phyloP scores from a whole-genome alignment of 2,797 vertebrate genomes.

The Gymnothorax reevesii region DNA sequence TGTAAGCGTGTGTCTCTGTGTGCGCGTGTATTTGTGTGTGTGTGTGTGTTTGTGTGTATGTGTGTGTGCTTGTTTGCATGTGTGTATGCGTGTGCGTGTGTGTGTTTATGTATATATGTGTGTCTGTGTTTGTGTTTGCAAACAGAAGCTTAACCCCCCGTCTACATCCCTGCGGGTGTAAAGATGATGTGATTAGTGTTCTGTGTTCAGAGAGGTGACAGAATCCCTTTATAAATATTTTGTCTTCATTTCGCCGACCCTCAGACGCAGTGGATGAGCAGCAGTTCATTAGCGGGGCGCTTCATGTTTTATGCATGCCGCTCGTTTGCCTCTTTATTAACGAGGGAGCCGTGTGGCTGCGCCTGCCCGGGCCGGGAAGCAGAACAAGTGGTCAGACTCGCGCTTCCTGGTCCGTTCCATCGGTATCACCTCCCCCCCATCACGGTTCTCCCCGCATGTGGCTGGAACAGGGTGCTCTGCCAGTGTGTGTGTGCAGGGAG shows the following conservation, averaged over 20 bases:
- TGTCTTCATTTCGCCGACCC: constrained; percentile 79
- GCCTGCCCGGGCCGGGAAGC: constrained; percentile 54
- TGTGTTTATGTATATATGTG: no score
- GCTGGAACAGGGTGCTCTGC: constrained; percentile 49
- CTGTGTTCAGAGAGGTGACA: constrained; percentile 78
- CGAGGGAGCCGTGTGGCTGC: constrained; percentile 49
- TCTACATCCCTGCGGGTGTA: neutral
- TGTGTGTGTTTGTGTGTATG: no score
- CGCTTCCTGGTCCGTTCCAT: neutral
- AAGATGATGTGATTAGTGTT: constrained; percentile 74
- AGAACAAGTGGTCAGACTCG: constrained; percentile 51
- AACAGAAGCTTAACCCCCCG: neutral
- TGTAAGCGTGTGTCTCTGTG: no score
- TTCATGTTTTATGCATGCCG: constrained; percentile 84
- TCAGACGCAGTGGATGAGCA: constrained; percentile 78
- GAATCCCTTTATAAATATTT: constrained; percentile 84
- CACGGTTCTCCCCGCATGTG: constrained; percentile 47
- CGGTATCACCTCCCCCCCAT: constrained; percentile 52
- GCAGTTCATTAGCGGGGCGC: constrained; percentile 74
- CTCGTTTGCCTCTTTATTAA: constrained; percentile 79
- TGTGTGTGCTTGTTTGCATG: no score
- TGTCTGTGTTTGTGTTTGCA: no score
- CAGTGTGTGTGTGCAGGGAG: constrained; percentile 57
- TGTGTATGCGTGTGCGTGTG: no score
- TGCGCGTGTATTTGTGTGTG: no score